A percentile compares a stretch with the other conserved stretches of the same genome.
These are phyloP conservation scores for Nineta flava DNA, from an alignment of 2,888 invertebrate genomes.

Conservation along the genomic window DNA sequence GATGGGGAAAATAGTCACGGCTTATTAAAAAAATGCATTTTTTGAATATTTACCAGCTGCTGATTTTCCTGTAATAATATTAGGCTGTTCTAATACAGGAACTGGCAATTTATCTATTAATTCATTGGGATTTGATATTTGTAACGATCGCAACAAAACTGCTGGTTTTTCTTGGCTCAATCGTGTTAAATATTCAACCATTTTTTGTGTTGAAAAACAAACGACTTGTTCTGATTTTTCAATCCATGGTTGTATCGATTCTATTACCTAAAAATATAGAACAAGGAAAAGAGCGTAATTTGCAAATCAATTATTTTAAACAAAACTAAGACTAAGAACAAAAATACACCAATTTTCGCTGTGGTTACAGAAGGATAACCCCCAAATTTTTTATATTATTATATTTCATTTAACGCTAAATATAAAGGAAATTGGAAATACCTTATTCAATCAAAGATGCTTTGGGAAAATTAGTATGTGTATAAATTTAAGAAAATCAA, in stretches of 20 bases:
- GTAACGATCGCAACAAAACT: neutral
- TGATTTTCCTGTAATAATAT: neutral
- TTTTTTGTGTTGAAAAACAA: neutral
- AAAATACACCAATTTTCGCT: no score
- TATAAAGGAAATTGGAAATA: no score
- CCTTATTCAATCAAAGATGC: no score
- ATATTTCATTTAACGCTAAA: no score
- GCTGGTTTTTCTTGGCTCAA: neutral
- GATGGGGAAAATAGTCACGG: no score
- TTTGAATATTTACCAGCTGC: conserved; percentile 1
- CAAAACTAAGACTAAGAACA: no score
- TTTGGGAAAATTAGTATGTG: no score
- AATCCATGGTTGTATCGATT: conserved; percentile 1
- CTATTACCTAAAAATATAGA: neutral
- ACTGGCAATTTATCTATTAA: neutral
- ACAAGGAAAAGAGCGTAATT: no score
- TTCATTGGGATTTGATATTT: neutral
- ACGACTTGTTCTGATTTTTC: neutral
- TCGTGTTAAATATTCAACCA: conserved; percentile 2
- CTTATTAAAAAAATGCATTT: neutral
- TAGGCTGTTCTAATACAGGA: conserved; percentile 4
- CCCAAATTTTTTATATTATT: no score
- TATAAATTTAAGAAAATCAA: no score
- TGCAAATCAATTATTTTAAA: no score
- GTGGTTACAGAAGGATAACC: no score